These are phyloP conservation scores for Microtus oregoni DNA, from an alignment of 2,113 vertebrate species.

Conservation along the genomic window DNA sequence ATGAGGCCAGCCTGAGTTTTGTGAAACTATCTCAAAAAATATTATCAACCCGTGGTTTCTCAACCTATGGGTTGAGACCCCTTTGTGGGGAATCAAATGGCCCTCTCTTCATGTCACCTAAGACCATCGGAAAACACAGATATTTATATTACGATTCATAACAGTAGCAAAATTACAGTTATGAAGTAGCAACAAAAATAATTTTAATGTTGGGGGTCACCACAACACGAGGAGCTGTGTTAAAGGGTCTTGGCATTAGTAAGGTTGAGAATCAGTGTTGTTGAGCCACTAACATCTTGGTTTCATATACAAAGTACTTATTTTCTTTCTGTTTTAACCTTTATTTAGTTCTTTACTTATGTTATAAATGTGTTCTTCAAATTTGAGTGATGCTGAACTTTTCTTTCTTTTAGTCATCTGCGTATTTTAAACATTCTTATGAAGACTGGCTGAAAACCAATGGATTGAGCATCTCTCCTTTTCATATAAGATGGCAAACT, in stretches of 20 bases:
- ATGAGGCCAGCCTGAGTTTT: background rate
- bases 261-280: background rate
- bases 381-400: slow-evolving; percentile 60
- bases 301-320: slow-evolving; percentile 49
- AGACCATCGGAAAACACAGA: background rate
- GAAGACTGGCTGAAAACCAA: slow-evolving; percentile 94
- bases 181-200: background rate
- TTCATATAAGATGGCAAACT: slow-evolving; percentile 97
- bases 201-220: background rate
- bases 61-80: background rate
- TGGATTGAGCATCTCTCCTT: slow-evolving; percentile 94
- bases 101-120: background rate
- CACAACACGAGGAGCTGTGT: background rate
- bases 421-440: slow-evolving; percentile 91
- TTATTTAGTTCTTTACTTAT: slow-evolving; percentile 34
- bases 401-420: slow-evolving; percentile 90
- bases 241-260: background rate
- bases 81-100: background rate
- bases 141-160: no score
- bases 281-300: background rate
- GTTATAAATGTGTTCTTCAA: slow-evolving; percentile 61
- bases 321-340: background rate
- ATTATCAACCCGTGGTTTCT: background rate
- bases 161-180: background rate
- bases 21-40: background rate